Conservation (phyloP, 1,140 invertebrate genomes). For the Drosophila tsacasi region DNA sequence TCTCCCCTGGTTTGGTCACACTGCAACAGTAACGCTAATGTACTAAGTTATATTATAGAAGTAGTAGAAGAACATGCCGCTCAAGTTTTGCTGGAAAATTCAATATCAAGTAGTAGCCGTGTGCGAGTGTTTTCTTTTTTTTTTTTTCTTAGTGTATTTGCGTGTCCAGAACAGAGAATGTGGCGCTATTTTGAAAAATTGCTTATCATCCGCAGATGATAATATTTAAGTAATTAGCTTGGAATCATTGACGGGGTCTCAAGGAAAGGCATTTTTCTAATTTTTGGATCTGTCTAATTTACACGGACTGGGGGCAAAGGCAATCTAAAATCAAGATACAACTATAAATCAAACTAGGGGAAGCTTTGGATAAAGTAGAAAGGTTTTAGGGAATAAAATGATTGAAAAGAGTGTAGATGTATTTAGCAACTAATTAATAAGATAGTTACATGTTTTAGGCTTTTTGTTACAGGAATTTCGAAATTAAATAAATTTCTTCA, state of each 20-base stretch:
- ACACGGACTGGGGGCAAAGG: neutral
- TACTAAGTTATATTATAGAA: conserved; percentile 15
- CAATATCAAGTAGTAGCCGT: conserved; percentile 31
- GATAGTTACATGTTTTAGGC: neutral
- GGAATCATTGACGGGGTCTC: neutral
- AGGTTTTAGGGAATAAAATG: neutral
- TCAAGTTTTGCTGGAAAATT: conserved; percentile 56
- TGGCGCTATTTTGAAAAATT: conserved; percentile 29
- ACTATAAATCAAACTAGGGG: neutral
- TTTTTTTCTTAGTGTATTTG: conserved; percentile 38
- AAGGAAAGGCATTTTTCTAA: neutral
- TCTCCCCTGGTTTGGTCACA: conserved; percentile 41
- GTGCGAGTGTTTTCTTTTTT: conserved; percentile 21
- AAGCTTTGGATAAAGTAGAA: neutral
- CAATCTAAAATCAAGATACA: conserved; percentile 1
- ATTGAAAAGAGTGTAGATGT: neutral
- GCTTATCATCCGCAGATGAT: conserved; percentile 22
- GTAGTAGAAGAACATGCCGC: conserved; percentile 45
- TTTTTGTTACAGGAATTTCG: neutral
- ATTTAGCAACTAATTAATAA: neutral
- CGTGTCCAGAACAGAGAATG: conserved; percentile 51
- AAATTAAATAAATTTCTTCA: neutral
- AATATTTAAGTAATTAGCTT: neutral
- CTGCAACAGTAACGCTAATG: conserved; percentile 25
- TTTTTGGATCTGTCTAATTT: conserved; percentile 9